Evolutionary conservation across 1,140 invertebrate genomes (phyloP).

Genomic region (Pseudomyrmex sp.): DNA sequence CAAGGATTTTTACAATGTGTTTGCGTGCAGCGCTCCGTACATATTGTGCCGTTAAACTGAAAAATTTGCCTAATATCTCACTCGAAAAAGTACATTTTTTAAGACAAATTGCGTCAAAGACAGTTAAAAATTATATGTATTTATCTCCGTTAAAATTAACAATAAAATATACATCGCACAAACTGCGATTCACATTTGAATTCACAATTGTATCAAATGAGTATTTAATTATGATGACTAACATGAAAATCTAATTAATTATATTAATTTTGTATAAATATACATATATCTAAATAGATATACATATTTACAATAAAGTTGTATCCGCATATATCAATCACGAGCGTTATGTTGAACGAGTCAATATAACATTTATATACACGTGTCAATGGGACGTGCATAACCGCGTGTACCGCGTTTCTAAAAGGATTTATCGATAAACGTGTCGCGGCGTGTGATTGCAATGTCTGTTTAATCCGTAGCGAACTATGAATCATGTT

Average conservation of each 20-base stretch:
- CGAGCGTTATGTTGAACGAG: not conserved
- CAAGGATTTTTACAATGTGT: constrained; percentile 4
- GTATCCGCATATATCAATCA: not conserved
- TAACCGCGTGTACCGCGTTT: not conserved
- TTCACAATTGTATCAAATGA: not conserved
- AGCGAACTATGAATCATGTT: constrained; percentile 23
- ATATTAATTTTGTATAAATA: too few species aligned
- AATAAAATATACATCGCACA: too few species aligned
- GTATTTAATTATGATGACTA: not conserved
- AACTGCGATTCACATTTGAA: not conserved
- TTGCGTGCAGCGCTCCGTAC: not conserved
- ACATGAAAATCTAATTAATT: not conserved
- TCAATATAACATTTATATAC: constrained; percentile 31
- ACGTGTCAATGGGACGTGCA: not conserved
- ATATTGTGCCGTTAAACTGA: not conserved
- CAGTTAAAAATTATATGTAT: too few species aligned
- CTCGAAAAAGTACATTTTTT: too few species aligned
- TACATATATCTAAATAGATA: too few species aligned
- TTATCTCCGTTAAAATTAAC: too few species aligned
- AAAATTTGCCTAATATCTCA: not conserved
- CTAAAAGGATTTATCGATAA: constrained; percentile 35
- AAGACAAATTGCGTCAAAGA: too few species aligned
- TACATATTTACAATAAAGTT: not conserved
- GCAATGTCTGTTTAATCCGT: constrained; percentile 22
- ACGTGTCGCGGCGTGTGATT: constrained; percentile 4